Evolutionary conservation across 1,140 invertebrate species (phyloP).

Genomic region (Drosophila aff.): DNA sequence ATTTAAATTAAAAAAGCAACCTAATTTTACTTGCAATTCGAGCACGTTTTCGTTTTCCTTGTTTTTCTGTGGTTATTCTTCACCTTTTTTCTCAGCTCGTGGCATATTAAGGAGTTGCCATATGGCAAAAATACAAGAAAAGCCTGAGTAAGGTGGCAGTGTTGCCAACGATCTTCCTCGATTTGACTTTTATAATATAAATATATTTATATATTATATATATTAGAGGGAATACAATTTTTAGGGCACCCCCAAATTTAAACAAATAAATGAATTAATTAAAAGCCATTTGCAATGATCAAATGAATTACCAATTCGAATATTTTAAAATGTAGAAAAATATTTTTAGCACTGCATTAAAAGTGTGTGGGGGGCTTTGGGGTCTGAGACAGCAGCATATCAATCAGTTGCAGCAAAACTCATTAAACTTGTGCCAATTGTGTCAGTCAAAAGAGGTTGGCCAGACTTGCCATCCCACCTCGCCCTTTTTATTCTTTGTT

Average conservation of each 20-base stretch:
- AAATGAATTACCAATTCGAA: background rate
- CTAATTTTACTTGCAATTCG: background rate
- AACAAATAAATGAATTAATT: background rate
- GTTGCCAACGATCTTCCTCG: background rate
- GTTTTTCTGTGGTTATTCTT: background rate
- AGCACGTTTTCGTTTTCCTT: background rate
- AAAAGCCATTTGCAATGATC: background rate
- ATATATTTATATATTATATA: too few species aligned
- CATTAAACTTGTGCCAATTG: conserved; percentile 72
- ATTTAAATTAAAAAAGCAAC: background rate
- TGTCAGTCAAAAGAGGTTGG: conserved; percentile 53
- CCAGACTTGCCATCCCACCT: conserved; percentile 6
- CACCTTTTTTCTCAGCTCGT: background rate
- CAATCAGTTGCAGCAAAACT: conserved; percentile 74
- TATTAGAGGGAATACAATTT: too few species aligned
- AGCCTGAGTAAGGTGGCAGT: background rate
- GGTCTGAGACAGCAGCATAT: conserved; percentile 43
- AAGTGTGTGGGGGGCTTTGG: background rate
- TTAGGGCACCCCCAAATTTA: background rate
- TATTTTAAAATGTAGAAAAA: background rate
- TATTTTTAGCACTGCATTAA: background rate
- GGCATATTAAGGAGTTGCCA: background rate
- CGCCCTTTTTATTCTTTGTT: background rate
- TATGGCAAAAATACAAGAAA: background rate
- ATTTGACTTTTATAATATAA: background rate